A percentile compares a stretch with the other conserved stretches of the same genome.
These are phyloP conservation scores for Drosophila kambysellisi DNA, from an alignment of 2,888 invertebrate species.

Conservation along the genomic window DNA sequence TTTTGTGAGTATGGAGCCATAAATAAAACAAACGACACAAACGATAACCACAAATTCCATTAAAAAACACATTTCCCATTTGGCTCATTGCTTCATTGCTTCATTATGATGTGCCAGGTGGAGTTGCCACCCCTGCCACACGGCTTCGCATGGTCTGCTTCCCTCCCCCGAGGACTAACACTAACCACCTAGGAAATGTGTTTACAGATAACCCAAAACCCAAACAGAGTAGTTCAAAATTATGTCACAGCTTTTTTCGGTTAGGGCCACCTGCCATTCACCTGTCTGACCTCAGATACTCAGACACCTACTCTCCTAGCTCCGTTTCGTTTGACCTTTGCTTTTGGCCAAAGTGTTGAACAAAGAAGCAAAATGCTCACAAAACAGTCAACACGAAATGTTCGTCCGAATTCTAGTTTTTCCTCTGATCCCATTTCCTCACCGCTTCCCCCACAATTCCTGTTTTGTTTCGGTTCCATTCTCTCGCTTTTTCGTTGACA, in stretches of 20 bases:
- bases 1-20: slow-evolving; percentile 38
- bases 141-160: too few relatives aligned
- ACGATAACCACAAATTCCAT: slow-evolving; percentile 69
- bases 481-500: slow-evolving; percentile 30
- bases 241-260: slow-evolving; percentile 52
- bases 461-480: slow-evolving; percentile 9
- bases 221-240: slow-evolving; percentile 45
- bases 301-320: slow-evolving; percentile 5
- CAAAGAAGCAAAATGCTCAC: slow-evolving; percentile 24
- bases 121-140: background rate
- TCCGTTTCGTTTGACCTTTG: slow-evolving; percentile 59
- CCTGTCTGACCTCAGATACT: slow-evolving; percentile 48
- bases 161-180: slow-evolving; percentile 5
- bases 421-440: slow-evolving; percentile 4
- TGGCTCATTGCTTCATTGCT: slow-evolving; percentile 64
- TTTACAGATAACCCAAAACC: slow-evolving; percentile 46
- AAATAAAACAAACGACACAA: slow-evolving; percentile 64
- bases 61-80: slow-evolving; percentile 58
- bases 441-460: slow-evolving; percentile 2
- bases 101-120: slow-evolving; percentile 62
- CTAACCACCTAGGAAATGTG: slow-evolving; percentile 53
- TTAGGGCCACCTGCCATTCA: slow-evolving; percentile 11
- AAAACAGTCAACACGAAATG: slow-evolving; percentile 45
- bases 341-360: slow-evolving; percentile 56
- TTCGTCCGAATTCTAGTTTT: slow-evolving; percentile 23